These are phyloP conservation scores for Epinephelus awoara DNA, from an alignment of 2,797 vertebrate species.

Conservation along the genomic window DNA sequence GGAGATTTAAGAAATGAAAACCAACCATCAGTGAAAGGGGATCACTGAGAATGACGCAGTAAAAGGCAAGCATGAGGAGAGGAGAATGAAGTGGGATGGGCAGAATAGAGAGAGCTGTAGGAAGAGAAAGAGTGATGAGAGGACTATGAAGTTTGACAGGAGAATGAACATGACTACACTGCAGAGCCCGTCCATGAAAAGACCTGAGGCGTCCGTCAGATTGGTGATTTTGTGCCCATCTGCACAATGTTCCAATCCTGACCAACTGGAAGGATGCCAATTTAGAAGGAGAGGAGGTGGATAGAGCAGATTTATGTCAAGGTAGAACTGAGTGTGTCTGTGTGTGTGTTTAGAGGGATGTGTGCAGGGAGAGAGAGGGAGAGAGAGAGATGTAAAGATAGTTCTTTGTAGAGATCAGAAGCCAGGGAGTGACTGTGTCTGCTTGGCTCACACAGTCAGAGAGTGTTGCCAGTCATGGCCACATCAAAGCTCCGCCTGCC, in stretches of 20 bases:
- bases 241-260: constrained; percentile 66
- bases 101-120: constrained; percentile 30
- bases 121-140: constrained; percentile 68
- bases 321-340: constrained; percentile 16
- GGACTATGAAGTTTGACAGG: constrained; percentile 71
- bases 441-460: constrained; percentile 45
- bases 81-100: constrained; percentile 11
- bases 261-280: constrained; percentile 66
- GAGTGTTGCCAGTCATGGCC: constrained; percentile 55
- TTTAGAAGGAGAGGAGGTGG: constrained; percentile 46
- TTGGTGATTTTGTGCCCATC: constrained; percentile 71
- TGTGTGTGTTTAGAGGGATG: neutral
- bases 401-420: constrained; percentile 61
- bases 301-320: constrained; percentile 43
- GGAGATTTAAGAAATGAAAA: constrained; percentile 19
- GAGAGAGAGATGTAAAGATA: constrained; percentile 33
- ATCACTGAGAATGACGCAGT: constrained; percentile 38
- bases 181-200: constrained; percentile 63
- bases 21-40: neutral
- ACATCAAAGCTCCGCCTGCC: constrained; percentile 73
- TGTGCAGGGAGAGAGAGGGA: neutral
- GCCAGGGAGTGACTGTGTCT: constrained; percentile 36
- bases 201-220: constrained; percentile 68
- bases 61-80: constrained; percentile 32
- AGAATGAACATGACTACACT: constrained; percentile 69